Evolutionary conservation across 2,797 vertebrate species (phyloP).

Genomic region (Etheostoma nigrum): DNA sequence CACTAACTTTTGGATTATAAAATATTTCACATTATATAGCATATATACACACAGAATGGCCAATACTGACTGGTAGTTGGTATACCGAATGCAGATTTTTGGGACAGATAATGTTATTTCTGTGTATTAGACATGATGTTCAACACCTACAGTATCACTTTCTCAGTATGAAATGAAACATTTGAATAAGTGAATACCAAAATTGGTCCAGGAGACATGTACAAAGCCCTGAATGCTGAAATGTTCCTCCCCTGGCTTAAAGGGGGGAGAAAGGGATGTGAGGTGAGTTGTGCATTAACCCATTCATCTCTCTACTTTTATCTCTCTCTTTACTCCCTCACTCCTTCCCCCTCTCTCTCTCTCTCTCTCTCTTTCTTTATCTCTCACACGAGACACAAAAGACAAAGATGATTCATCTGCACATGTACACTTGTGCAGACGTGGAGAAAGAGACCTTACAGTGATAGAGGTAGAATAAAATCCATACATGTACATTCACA

Average conservation of each 20-base stretch:
- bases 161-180: conserved; percentile 23
- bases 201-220: conserved; percentile 36
- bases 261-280: conserved; percentile 55
- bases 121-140: conserved; percentile 17
- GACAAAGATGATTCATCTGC: conserved; percentile 52
- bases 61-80: background rate
- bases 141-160: conserved; percentile 17
- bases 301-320: conserved; percentile 69
- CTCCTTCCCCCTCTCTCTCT: conserved; percentile 27
- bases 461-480: conserved; percentile 33
- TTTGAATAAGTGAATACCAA: conserved; percentile 45
- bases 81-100: conserved; percentile 1
- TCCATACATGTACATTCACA: conserved; percentile 26
- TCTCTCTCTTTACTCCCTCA: conserved; percentile 51
- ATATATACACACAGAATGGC: background rate
- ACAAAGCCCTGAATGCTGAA: conserved; percentile 53
- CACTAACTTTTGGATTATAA: background rate
- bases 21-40: background rate
- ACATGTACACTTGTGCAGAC: conserved; percentile 48
- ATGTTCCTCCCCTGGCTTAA: conserved; percentile 51
- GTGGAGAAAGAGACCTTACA: conserved; percentile 27
- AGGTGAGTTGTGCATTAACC: conserved; percentile 69
- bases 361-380: conserved; percentile 11
- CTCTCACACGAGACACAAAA: conserved; percentile 26
- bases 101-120: background rate